These are phyloP conservation scores for Plectrocnemia conspersa DNA, from an alignment of 1,140 invertebrate species.

Conservation along the genomic window DNA sequence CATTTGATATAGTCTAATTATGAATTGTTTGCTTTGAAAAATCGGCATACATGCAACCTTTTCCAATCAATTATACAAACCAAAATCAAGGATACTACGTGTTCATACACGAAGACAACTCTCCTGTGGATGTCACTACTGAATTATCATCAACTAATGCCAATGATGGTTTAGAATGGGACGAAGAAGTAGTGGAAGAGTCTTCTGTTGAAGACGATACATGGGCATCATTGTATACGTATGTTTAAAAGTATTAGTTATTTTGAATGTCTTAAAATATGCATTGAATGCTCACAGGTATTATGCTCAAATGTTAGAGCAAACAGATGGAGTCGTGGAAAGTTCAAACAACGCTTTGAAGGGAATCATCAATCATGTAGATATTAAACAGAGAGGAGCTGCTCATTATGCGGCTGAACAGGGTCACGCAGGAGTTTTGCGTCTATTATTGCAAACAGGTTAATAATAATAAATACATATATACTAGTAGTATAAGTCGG, in stretches of 20 bases:
- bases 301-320: constrained; percentile 34
- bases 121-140: constrained; percentile 20
- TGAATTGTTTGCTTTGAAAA: no score
- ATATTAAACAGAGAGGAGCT: constrained; percentile 22
- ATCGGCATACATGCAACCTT: constrained; percentile 26
- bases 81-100: constrained; percentile 34
- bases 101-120: constrained; percentile 30
- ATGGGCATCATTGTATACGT: constrained; percentile 31
- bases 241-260: not conserved
- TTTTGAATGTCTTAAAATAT: not conserved
- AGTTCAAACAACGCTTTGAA: constrained; percentile 3
- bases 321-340: constrained; percentile 28
- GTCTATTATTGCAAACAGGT: constrained; percentile 30
- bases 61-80: constrained; percentile 26
- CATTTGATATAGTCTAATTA: no score
- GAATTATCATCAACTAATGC: constrained; percentile 16
- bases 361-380: constrained; percentile 7
- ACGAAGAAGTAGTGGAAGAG: constrained; percentile 27
- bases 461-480: no score
- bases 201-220: constrained; percentile 26
- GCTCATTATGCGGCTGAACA: constrained; percentile 33
- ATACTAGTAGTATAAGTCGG: no score
- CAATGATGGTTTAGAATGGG: constrained; percentile 32
- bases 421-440: constrained; percentile 27
- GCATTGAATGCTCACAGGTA: constrained; percentile 16